A percentile compares a stretch with the other conserved stretches of the same genome.
Conservation (phyloP, 2,797 vertebrate genomes). For the Cyclura pinguis region DNA sequence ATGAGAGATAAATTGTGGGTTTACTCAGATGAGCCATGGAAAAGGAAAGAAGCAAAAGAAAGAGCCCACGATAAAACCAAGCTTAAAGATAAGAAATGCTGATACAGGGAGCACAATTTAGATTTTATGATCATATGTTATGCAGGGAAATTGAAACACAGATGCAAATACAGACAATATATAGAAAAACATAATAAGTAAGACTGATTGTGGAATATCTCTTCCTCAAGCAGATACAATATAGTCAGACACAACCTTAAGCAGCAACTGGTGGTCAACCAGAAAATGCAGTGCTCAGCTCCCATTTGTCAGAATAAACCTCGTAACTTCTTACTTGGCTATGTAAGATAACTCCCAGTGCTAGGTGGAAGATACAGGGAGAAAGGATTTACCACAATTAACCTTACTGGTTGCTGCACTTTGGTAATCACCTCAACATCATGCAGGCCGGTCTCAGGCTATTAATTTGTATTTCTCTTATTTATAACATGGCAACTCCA, state of each 20-base stretch:
- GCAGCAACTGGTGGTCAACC: slow-evolving; percentile 16
- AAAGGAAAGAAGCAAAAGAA: slow-evolving; percentile 24
- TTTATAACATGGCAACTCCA: not conserved
- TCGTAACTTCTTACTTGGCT: not conserved
- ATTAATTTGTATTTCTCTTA: not conserved
- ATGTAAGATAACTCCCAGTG: not conserved
- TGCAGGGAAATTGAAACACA: slow-evolving; percentile 27
- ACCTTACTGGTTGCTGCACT: not conserved
- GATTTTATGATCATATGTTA: slow-evolving; percentile 6
- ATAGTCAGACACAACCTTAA: slow-evolving; percentile 2
- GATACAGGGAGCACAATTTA: not conserved
- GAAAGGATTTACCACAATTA: not conserved
- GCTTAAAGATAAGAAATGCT: not conserved
- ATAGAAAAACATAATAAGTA: slow-evolving; percentile 9
- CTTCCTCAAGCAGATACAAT: slow-evolving; percentile 6
- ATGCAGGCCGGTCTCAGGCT: not conserved
- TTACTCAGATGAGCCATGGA: not conserved
- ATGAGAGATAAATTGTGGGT: slow-evolving; percentile 4
- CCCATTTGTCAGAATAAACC: not conserved
- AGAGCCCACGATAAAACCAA: not conserved
- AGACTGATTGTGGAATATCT: slow-evolving; percentile 2
- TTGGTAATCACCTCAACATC: not conserved
- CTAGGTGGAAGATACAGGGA: not conserved
- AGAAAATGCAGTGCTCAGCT: not conserved
- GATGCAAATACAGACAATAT: slow-evolving; percentile 21